Evolutionary conservation across 1,140 invertebrate genomes (phyloP).

Genomic region (Babylonia areolata): DNA sequence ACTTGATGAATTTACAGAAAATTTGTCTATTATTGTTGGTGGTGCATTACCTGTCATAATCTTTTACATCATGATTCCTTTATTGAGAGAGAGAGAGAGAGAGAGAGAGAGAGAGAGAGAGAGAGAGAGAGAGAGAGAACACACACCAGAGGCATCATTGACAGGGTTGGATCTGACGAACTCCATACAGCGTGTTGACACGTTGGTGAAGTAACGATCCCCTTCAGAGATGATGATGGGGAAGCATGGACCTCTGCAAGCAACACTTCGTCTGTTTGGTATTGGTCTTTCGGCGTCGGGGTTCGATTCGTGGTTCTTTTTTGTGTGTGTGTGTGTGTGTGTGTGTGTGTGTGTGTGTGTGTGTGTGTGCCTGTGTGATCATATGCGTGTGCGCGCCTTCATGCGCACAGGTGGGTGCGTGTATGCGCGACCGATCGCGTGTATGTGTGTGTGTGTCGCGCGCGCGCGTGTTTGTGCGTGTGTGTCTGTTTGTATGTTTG

Average conservation of each 20-base stretch:
- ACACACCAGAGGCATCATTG: not conserved
- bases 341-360: constrained; percentile 13
- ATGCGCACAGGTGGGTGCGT: no score
- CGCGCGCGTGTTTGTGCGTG: no score
- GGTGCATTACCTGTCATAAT: no score
- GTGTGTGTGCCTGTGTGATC: not conserved
- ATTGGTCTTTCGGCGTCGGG: no score
- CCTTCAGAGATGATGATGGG: constrained; percentile 20
- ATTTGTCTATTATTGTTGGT: no score
- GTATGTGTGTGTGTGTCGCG: no score
- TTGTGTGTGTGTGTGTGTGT: constrained; percentile 17
- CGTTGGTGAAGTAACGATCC: constrained; percentile 17
- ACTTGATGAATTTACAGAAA: no score
- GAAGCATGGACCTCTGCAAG: constrained; percentile 18
- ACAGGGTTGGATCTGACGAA: not conserved
- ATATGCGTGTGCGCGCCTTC: not conserved
- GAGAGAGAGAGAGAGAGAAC: not conserved
- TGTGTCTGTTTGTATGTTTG: no score
- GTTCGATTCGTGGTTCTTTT: no score
- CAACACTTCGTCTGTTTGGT: no score
- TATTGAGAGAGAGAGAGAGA: not conserved
- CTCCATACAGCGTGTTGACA: constrained; percentile 12
- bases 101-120: not conserved
- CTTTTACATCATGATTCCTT: no score
- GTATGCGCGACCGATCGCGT: no score